phyloP scores from a whole-genome alignment of 2,113 vertebrate species.

The Glaucidium brasilianum region DNA sequence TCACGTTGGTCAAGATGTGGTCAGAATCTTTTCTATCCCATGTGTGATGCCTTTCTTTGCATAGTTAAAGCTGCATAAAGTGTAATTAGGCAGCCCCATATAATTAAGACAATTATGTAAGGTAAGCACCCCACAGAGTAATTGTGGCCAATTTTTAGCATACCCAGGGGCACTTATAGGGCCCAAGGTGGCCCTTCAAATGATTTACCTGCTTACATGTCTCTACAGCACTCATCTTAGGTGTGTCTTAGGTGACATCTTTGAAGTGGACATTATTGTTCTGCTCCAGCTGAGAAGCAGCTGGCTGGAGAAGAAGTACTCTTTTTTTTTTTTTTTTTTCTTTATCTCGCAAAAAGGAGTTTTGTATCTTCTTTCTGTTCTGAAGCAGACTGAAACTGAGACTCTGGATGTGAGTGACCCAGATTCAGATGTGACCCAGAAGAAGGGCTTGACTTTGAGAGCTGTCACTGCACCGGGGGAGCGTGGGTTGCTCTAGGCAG shows the following conservation, averaged over 20 bases:
- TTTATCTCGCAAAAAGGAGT: background rate
- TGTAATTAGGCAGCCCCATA: background rate
- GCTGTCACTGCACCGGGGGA: background rate
- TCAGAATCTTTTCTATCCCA: background rate
- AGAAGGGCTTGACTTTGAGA: background rate
- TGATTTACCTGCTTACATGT: background rate
- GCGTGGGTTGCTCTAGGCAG: background rate
- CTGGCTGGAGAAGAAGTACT: background rate
- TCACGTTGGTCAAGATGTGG: background rate
- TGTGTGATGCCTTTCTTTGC: background rate
- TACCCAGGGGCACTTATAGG: background rate
- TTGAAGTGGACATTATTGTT: background rate
- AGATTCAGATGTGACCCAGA: background rate
- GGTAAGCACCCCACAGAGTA: slow-evolving; percentile 3
- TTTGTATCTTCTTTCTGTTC: background rate
- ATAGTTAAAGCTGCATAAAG: background rate
- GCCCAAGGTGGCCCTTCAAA: background rate
- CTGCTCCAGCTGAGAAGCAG: background rate
- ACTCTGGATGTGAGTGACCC: background rate
- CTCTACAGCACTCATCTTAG: background rate
- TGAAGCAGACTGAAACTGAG: background rate
- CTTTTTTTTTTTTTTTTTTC: background rate
- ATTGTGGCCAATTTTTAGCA: slow-evolving; percentile 39
- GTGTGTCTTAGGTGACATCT: slow-evolving; percentile 2
- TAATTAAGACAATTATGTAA: slow-evolving; percentile 17